Evolutionary conservation across 2,113 vertebrate genomes (phyloP).

Genomic region (Tauraco erythrolophus): DNA sequence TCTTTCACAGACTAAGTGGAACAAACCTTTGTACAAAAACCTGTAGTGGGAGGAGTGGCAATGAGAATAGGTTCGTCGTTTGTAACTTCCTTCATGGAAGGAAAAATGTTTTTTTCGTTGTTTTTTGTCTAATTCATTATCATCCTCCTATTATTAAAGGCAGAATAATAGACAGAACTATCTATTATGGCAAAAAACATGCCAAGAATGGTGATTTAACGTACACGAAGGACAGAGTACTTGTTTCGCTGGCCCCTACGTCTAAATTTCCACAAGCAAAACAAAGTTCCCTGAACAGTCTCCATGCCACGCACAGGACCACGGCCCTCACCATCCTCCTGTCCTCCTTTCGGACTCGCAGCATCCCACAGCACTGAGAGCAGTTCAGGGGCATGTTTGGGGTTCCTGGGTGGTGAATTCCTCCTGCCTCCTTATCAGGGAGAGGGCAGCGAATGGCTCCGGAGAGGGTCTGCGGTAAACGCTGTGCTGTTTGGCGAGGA

Average conservation of each 20-base stretch:
- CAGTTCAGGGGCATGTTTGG: not conserved
- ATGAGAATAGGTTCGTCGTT: accelerated
- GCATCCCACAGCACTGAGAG: not conserved
- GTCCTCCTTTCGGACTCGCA: not conserved
- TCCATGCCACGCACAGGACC: not conserved
- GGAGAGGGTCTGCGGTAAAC: not conserved
- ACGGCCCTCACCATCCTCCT: not conserved
- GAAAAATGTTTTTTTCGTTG: not conserved
- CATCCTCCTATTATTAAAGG: not conserved
- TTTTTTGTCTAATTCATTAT: not conserved
- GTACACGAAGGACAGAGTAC: not conserved
- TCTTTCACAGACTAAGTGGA: not conserved
- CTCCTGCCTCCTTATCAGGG: not conserved
- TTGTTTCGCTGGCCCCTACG: not conserved
- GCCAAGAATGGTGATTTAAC: not conserved
- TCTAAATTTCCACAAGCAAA: not conserved
- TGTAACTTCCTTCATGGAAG: not conserved
- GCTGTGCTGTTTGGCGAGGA: accelerated
- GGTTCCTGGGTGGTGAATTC: not conserved
- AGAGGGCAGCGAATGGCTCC: not conserved
- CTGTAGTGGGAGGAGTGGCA: not conserved
- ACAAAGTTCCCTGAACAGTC: accelerated
- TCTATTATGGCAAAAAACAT: not conserved
- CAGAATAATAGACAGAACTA: not conserved
- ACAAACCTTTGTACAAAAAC: not conserved